Conservation (phyloP, 2,888 invertebrate genomes). For the Vesta saturnalis region DNA sequence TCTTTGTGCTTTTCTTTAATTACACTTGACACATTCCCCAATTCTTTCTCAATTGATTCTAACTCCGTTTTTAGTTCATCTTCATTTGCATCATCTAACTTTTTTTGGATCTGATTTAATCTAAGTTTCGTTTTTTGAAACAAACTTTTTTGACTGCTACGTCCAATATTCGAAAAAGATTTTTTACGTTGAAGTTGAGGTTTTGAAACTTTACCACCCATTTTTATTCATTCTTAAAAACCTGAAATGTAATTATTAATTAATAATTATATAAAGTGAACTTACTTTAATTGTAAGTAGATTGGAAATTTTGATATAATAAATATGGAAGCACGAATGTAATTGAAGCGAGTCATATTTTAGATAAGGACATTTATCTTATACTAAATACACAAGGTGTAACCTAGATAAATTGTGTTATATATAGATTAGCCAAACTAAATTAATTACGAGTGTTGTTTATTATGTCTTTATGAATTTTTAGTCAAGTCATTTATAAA, state of each 20-base stretch:
- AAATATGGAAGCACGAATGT: background rate
- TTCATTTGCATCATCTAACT: background rate
- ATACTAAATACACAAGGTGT: constrained; percentile 23
- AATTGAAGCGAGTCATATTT: constrained; percentile 10
- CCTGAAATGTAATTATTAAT: background rate
- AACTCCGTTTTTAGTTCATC: constrained; percentile 15
- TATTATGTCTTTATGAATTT: too few species aligned
- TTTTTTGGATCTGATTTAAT: constrained; percentile 17
- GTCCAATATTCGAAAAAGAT: constrained; percentile 20
- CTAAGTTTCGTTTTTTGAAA: constrained; percentile 19
- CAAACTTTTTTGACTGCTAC: constrained; percentile 26
- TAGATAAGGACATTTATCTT: constrained; percentile 24
- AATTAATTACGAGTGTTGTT: constrained; percentile 1
- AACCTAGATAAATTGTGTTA: constrained; percentile 18
- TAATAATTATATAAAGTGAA: background rate
- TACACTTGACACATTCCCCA: constrained; percentile 1
- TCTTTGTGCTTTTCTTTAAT: constrained; percentile 23
- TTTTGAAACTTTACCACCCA: constrained; percentile 19
- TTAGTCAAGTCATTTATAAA: too few species aligned
- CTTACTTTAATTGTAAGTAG: background rate
- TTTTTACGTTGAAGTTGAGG: constrained; percentile 18
- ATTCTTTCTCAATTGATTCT: constrained; percentile 14
- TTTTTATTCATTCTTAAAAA: background rate
- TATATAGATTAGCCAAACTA: background rate
- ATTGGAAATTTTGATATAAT: background rate